Base-by-base conservation (phyloP, 2,797 vertebrate genomes). In the Pachyuromys duprasi region DNA sequence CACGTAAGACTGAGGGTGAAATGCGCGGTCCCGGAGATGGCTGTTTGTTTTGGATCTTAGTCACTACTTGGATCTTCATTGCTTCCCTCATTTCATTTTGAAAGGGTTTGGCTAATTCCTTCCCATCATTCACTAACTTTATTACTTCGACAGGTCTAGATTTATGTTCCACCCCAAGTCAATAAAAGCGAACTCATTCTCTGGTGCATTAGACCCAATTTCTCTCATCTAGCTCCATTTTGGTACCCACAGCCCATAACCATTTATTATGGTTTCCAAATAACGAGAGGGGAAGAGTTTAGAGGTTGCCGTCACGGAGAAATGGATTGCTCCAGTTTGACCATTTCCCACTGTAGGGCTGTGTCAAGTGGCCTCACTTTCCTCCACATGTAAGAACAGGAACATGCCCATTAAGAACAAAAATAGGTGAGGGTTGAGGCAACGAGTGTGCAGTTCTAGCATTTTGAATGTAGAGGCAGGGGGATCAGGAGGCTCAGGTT, bases 21-120 rank as follows among this genome's bases (percentile, higher is more conserved):
- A 95, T 31, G 82, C 89, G 7, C 39, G 67, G 91, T 93, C 89
- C 93, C 67, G 67, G 91, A 89, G 87, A 89, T 39, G 55, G 69
- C 75, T 93, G 69, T 95, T 95, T 78, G 95, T 92, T 89, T 86
- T 94, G 76, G 39, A 67, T 93, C 87, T 63, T 15, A 86, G 92
- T 72, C 49, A 81, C 49, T 94, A 67, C 39, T 87, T 42, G 53
- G 60, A 65, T 89, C 53, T 83, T 53, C 81, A 83, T 94, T 70
- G 49, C 57, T 53, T 80, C 63, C 90, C 36, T 94, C 79, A 82
- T 69, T 95, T 95, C 87, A 80, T 95, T 93, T 93, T 39, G 62
- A 67, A 93, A 89, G 82, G 76, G 8, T 84, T 79, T 81, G 92
- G 36, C 80, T 91, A 94, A 86, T 91, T 70, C 42, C 2, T 86